Base-by-base conservation (phyloP, 2,797 vertebrate species). In the Poecilia gillii region DNA sequence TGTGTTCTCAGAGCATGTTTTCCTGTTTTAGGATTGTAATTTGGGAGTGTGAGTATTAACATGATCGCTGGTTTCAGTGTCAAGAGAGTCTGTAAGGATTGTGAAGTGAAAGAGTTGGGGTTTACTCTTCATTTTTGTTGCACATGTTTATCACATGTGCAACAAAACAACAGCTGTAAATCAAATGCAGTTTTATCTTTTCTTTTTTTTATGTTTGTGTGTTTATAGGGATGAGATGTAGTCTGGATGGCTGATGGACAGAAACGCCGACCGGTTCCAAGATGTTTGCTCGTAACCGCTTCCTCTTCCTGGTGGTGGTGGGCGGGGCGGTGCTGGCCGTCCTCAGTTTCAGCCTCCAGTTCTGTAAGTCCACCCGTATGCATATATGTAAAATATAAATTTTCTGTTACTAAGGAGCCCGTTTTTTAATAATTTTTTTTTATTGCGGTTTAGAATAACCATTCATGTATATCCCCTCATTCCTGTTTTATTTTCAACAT, bases 201-300 rank as follows among this genome's bases (percentile, higher is more conserved):
- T 13, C 12, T 49, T 64, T 4, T 39, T 41, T 68, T 20, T 13
- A 31, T 39, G n/a, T 4, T 33, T 79, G 36, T 81, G 71, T 82
- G 90, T 13, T 75, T 75, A 76, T 90, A 71, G 87, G 83, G 45
- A 87, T 88, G 86, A 73, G 51, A 72, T 3, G 9, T 25, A 49
- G 79, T 45, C 87, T 94, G 90, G 80, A 91, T 94, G 93, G 93
- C 90, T 94, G 86, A 94, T 78, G 55, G 85, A 88, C 77, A 73
- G 75, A 82, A 79, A 64, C 72, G 33, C 1, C 74, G 87, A 89
- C 89, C 86, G 72, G 87, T 86, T 79, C 78, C 74, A 94, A 85
- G 87, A 95, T 95, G 95, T 85, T 94, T 82, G 93, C 92, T 91
- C 94, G 90, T 57, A 94, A 95, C 89, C 93, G 92, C 87, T 95